These are phyloP conservation scores for Coenonympha glycerion DNA, from an alignment of 2,888 invertebrate species.

Conservation along the genomic window DNA sequence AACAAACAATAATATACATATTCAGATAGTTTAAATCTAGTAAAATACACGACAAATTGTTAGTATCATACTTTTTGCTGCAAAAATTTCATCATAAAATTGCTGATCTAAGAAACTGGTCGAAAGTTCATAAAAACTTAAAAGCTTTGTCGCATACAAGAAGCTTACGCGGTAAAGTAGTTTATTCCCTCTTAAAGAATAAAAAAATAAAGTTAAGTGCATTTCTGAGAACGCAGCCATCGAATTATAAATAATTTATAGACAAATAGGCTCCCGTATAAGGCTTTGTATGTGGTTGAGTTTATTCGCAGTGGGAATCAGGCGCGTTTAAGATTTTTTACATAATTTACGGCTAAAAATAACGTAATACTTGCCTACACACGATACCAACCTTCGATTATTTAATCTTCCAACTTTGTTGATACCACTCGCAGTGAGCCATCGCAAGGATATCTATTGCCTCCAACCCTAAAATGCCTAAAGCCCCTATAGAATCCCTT, in stretches of 20 bases:
- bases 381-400: neutral
- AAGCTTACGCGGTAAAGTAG: neutral
- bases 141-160: neutral
- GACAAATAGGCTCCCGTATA: constrained; percentile 8
- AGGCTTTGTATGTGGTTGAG: neutral
- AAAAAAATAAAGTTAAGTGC: neutral
- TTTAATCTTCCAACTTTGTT: neutral
- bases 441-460: no score
- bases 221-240: neutral
- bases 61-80: neutral
- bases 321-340: constrained; percentile 11
- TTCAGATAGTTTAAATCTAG: no score
- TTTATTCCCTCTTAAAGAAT: neutral
- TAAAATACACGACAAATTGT: no score
- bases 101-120: no score
- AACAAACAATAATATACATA: no score
- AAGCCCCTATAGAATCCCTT: no score
- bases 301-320: constrained; percentile 2
- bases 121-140: no score
- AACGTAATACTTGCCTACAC: constrained; percentile 13
- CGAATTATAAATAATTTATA: constrained; percentile 9
- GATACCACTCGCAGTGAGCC: no score
- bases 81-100: no score
- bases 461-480: no score
- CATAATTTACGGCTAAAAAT: constrained; percentile 22